A percentile compares a stretch with the other conserved stretches of the same genome.
Conservation (phyloP, 2,797 vertebrate genomes). For the Spheniscus humboldti region DNA sequence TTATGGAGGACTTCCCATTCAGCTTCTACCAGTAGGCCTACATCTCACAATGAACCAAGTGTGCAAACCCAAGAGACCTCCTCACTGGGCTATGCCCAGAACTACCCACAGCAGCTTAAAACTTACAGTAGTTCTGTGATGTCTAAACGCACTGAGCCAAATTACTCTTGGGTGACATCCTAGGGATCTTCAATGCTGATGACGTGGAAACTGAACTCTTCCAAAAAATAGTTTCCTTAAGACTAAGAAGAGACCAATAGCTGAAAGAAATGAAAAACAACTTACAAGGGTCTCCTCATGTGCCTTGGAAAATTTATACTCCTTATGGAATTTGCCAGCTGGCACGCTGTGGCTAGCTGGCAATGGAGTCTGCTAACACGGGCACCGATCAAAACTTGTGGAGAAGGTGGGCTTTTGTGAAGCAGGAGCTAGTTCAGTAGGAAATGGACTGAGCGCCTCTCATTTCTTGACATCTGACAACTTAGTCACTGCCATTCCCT, state of each 20-base stretch:
- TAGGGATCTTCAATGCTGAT: rapidly evolving
- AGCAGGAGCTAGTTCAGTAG: background rate
- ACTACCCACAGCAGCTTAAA: background rate
- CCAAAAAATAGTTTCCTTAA: background rate
- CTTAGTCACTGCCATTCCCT: background rate
- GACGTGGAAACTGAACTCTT: background rate
- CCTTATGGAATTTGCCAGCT: background rate
- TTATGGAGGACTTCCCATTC: background rate
- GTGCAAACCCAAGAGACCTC: background rate
- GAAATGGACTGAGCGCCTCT: background rate
- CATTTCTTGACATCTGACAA: background rate
- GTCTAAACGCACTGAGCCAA: background rate
- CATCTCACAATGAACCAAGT: background rate
- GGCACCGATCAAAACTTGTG: background rate
- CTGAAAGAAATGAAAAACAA: background rate
- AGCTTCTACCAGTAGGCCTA: background rate
- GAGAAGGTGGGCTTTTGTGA: background rate
- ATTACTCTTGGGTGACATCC: background rate
- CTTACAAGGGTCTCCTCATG: background rate
- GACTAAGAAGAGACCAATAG: background rate
- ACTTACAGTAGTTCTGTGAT: background rate
- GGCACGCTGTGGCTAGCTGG: background rate
- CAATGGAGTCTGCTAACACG: background rate
- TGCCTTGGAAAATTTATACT: background rate
- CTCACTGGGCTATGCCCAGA: rapidly evolving